Evolutionary conservation across 37 sponge, comb jelly and placozoan species (phyloP).

Genomic region (Ianthella basta): DNA sequence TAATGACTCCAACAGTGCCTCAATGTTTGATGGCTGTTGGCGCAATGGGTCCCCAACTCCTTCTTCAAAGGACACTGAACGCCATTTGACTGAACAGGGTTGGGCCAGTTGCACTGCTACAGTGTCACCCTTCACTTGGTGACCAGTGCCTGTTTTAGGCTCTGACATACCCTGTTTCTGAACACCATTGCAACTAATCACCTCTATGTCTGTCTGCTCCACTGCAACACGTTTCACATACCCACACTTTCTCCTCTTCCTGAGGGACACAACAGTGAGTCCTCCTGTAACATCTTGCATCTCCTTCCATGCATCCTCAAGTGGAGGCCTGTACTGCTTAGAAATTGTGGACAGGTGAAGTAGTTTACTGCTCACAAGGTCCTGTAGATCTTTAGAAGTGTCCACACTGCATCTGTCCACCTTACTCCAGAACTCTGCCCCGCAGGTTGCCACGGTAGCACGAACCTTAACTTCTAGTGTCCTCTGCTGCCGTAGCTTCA

Average conservation of each 20-base stretch:
- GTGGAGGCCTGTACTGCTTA: not conserved
- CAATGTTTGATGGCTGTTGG: not conserved
- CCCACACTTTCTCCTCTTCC: not conserved
- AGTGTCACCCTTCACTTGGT: not conserved
- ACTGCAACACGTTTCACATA: not conserved
- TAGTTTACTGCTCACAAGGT: not conserved
- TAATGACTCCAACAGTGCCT: not conserved
- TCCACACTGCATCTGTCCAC: not conserved
- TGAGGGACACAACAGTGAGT: not conserved
- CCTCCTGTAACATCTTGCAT: not conserved
- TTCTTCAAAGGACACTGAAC: not conserved
- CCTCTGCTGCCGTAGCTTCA: constrained; percentile 15
- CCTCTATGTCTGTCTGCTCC: constrained; percentile 41
- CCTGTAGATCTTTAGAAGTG: not conserved
- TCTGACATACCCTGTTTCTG: not conserved
- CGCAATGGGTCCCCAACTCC: no score
- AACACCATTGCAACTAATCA: not conserved
- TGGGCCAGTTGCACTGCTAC: not conserved
- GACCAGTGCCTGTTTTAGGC: no score
- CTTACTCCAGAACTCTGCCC: constrained; percentile 39
- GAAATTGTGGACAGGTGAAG: not conserved
- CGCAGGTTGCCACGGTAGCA: not conserved
- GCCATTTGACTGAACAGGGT: not conserved
- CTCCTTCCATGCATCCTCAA: not conserved
- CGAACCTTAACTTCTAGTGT: constrained; percentile 37